These are phyloP conservation scores for Synanthedon andrenaeformis DNA, from an alignment of 2,888 invertebrate genomes.

Conservation along the genomic window DNA sequence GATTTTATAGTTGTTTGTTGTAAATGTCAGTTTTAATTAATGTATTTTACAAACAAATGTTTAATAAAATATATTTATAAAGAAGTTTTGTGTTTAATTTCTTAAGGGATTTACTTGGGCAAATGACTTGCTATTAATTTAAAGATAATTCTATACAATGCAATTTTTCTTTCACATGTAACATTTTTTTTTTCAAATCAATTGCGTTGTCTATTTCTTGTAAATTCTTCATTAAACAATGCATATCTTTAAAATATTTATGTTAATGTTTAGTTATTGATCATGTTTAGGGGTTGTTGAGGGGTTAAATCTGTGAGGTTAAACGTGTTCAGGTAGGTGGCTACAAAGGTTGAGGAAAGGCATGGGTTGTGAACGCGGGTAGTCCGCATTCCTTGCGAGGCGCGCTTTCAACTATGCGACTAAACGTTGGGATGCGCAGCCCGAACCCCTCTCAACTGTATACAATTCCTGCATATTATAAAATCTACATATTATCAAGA, in stretches of 20 bases:
- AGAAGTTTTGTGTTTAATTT: constrained; percentile 31
- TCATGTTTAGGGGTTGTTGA: constrained; percentile 4
- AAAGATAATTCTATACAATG: too few relatives aligned
- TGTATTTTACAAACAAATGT: constrained; percentile 69
- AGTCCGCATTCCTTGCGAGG: constrained; percentile 31
- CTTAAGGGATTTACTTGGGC: not conserved
- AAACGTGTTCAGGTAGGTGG: constrained; percentile 8
- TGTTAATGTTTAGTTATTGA: not conserved
- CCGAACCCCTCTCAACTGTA: constrained; percentile 3
- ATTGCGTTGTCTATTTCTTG: too few relatives aligned
- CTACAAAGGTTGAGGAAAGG: constrained; percentile 23
- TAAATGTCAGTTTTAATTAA: constrained; percentile 69
- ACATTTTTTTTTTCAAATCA: too few relatives aligned
- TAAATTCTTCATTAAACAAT: too few relatives aligned
- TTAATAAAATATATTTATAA: constrained; percentile 70
- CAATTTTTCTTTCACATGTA: too few relatives aligned
- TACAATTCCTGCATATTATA: not conserved
- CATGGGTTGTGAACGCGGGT: constrained; percentile 17
- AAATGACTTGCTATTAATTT: too few relatives aligned
- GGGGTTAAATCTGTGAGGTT: constrained; percentile 16
- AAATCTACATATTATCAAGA: not conserved
- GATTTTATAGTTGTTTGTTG: constrained; percentile 70
- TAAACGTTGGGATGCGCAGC: constrained; percentile 10
- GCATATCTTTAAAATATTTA: too few relatives aligned
- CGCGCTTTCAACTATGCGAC: constrained; percentile 38